Base-by-base conservation (phyloP, 2,797 vertebrate genomes). In the Eidolon dupreanum region DNA sequence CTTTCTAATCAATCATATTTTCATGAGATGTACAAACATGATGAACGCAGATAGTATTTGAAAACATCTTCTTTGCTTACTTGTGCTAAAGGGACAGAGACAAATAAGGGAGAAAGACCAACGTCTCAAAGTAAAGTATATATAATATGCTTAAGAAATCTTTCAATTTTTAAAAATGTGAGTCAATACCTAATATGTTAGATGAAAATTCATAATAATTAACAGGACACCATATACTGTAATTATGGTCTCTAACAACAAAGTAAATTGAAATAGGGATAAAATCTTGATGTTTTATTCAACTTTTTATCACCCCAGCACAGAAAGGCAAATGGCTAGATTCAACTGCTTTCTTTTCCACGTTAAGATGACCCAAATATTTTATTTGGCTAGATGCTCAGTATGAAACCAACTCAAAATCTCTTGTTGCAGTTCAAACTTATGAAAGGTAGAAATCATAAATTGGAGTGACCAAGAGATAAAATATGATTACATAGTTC, bases 351-450 rank as follows among this genome's bases (percentile, higher is more conserved):
- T 88, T 91, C 36, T 59, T 94, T 66, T 75, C 61, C 53, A 77
- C 55, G 55, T 46, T 26, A 87, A 87, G n/a, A 70, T 91, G 36
- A 86, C 6, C 6, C 11, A 90, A 53, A 24, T 46, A 19, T 70
- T 82, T 88, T 87, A 53, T 33, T 83, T 82, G 16, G 74, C 59
- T 83, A 82, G 59, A 96, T 46, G 36, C 33, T 82, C 59, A 94
- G 70, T 94, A 28, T 82, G 53, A 94, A 88, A 70, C 53, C 36
- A 83, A 77, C 63, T 26, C 38, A 87, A 88, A 94, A 77, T 91
- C 26, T 77, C n/a, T 63, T 26, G 36, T 16, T 93, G 26, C 31
- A 77, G 36, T 90, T 61, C 77, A 84, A 93, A 78, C 10, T 75
- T 86, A 75, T 20, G 59, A 90, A 93, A 87, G n/a, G 61, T 82